Evolutionary conservation across 2,113 vertebrate genomes (phyloP).

Genomic region (Sapajus apella): DNA sequence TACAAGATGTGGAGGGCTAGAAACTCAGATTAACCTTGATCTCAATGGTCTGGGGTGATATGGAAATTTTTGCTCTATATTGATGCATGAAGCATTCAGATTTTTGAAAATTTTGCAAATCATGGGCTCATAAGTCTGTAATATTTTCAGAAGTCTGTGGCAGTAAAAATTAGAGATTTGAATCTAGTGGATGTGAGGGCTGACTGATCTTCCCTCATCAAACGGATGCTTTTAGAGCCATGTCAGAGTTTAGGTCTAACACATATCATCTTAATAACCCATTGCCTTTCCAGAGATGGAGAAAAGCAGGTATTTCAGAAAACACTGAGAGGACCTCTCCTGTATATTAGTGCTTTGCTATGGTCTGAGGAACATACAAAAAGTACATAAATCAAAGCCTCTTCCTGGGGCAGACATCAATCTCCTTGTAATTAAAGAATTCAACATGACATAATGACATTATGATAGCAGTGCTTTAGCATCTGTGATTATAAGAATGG

Average conservation of each 20-base stretch:
- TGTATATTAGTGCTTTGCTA: not conserved
- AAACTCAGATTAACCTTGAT: not conserved
- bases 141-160: not conserved
- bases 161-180: not conserved
- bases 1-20: not conserved
- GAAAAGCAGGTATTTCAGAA: not conserved
- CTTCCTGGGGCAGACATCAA: not conserved
- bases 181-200: not conserved
- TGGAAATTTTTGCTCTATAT: not conserved
- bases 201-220: not conserved
- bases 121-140: not conserved
- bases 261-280: not conserved
- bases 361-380: not conserved
- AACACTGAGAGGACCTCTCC: not conserved
- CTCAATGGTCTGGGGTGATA: not conserved
- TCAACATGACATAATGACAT: not conserved
- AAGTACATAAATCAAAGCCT: not conserved
- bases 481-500: not conserved
- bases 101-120: not conserved
- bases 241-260: not conserved
- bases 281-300: not conserved
- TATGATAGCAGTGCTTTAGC: not conserved
- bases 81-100: not conserved
- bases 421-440: conserved; percentile 1
- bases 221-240: not conserved